Evolutionary conservation across 1,140 invertebrate genomes (phyloP), one percentile per base, ranked within the genome.

Genomic region (Drosophila sulfurigaster): DNA sequence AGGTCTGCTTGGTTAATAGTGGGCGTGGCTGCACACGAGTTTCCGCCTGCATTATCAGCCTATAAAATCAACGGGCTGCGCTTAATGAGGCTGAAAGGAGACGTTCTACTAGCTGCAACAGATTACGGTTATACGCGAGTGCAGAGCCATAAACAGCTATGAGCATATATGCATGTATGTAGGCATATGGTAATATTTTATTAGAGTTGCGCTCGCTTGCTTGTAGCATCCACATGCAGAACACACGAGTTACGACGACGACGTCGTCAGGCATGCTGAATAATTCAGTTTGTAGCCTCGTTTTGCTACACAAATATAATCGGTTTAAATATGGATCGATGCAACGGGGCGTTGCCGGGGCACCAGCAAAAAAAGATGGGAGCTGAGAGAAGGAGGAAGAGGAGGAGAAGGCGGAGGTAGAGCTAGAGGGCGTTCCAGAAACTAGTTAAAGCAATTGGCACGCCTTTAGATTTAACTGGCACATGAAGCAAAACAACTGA

Each of bases 281-380:
- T 75, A 65, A 78, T 75, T 78, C 65, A 75, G 60, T 64, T 65
- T 46, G 28, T 64, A 38, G 52, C 64, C 64, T 67, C 64, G 43
- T 67, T 67, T 67, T 65, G 49, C 43, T 15, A 35, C 85, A 67
- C 59, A 79, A 63, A 82, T 79, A 67, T 73, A 83, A 75, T 81
- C 77, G 85, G 32, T 83, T 81, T 82, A 86, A 66, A 86, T 87
- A 76, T 77, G 83, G 52, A 88, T 88, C 83, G 79, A 74, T 86
- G 79, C 82, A 78, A 82, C 74, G 77, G 75, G 78, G 77, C 69
- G 67, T 66, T 38, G 30, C 32, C 20, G 43, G 41, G 60, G 49
- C 38, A 30, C 6, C 20, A 10, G 41, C 57, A 38, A 8, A 25
- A 20, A 20, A 3, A 11, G 35, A 38, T 38, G 35, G 35, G 10